Conservation (phyloP, 2,888 invertebrate species). For the Nemotelus pantherinus region DNA sequence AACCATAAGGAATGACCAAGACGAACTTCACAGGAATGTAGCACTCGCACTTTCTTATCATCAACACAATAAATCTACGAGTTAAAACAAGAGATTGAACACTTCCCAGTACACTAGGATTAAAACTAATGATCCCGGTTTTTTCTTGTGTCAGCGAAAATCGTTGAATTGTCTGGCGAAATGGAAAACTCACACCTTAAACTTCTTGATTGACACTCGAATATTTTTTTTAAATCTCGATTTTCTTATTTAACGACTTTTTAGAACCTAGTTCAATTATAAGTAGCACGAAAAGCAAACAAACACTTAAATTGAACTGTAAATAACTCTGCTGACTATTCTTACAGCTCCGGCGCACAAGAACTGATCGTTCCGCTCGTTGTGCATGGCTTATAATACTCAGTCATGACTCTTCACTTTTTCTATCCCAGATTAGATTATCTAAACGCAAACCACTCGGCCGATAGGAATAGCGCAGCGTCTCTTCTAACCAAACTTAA, state of each 20-base stretch:
- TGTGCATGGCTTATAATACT: constrained; percentile 26
- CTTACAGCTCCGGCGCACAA: constrained; percentile 13
- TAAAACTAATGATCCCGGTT: too few relatives aligned
- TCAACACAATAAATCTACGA: too few relatives aligned
- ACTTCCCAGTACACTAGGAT: too few relatives aligned
- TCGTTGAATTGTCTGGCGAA: too few relatives aligned
- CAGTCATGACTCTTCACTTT: constrained; percentile 23
- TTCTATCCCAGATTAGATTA: constrained; percentile 23
- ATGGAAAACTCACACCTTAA: not conserved
- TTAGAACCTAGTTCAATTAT: not conserved
- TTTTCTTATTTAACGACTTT: too few relatives aligned
- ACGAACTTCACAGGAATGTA: not conserved
- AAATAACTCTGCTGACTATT: not conserved
- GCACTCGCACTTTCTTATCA: not conserved
- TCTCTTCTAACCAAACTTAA: not conserved
- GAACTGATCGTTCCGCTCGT: not conserved
- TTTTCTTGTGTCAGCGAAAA: too few relatives aligned
- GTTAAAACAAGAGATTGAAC: too few relatives aligned
- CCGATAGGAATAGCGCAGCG: not conserved
- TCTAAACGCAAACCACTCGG: constrained; percentile 3
- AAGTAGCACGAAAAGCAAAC: not conserved
- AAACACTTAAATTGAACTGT: not conserved
- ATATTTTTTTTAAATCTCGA: too few relatives aligned
- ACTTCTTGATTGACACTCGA: not conserved
- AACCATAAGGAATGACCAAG: not conserved